A percentile compares a stretch with the other conserved stretches of the same genome.
These are phyloP conservation scores for Protobothrops flavoviridis DNA, from an alignment of 2,113 vertebrate species.

Conservation along the genomic window DNA sequence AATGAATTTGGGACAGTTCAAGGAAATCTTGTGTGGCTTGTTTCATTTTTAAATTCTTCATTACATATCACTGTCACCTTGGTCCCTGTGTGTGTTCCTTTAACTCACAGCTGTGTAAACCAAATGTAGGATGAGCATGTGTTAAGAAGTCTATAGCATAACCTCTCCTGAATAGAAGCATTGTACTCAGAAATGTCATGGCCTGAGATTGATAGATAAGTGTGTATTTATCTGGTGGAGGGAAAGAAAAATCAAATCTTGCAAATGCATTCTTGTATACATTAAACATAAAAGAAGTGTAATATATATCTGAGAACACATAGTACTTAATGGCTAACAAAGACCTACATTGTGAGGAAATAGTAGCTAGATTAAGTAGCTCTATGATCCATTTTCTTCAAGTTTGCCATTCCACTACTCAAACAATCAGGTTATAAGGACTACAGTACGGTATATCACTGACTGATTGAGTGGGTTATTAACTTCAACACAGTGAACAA, in stretches of 20 bases:
- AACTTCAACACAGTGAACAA: not conserved
- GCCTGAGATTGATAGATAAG: constrained; percentile 17
- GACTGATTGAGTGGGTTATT: not conserved
- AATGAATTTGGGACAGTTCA: fast-evolving
- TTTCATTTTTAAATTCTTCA: constrained; percentile 20
- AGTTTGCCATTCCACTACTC: not conserved
- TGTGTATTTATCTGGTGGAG: constrained; percentile 45
- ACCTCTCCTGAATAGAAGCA: constrained; percentile 37
- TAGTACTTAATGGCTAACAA: constrained; percentile 16
- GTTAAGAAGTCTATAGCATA: constrained; percentile 10
- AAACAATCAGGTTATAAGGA: not conserved
- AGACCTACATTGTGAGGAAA: constrained; percentile 30
- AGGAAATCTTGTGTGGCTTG: not conserved
- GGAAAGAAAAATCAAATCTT: constrained; percentile 4
- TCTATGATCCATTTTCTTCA: constrained; percentile 12
- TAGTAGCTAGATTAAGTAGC: not conserved
- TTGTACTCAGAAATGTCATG: constrained; percentile 19
- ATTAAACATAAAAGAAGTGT: not conserved
- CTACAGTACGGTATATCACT: not conserved
- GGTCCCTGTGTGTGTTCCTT: constrained; percentile 23
- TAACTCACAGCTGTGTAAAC: constrained; percentile 48
- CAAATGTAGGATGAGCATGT: not conserved
- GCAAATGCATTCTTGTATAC: not conserved
- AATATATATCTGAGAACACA: constrained; percentile 22
- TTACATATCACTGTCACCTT: constrained; percentile 13